Conservation (phyloP, 2,113 vertebrate species). For the Crotalus helleri region DNA sequence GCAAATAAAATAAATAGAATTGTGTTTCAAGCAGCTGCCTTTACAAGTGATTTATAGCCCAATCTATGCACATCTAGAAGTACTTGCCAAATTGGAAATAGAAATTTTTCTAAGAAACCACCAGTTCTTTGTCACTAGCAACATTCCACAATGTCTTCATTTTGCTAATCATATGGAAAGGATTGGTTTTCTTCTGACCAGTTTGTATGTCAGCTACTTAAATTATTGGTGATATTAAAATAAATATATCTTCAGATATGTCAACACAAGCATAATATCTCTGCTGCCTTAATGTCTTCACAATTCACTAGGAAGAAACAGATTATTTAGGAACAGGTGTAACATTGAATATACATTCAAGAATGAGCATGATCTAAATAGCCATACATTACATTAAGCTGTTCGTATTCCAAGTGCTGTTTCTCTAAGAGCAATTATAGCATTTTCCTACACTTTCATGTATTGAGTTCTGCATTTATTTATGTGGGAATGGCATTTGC, state of each 20-base stretch:
- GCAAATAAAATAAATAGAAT: background rate
- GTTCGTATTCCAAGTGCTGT: background rate
- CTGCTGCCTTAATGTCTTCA: background rate
- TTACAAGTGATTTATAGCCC: background rate
- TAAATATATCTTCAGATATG: background rate
- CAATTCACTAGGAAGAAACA: background rate
- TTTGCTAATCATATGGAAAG: background rate
- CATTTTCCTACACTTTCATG: background rate
- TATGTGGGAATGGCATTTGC: background rate
- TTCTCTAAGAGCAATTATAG: background rate
- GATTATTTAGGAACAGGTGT: background rate
- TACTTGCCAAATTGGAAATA: background rate
- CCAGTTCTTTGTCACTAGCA: conserved; percentile 12
- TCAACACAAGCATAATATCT: background rate
- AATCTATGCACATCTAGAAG: background rate
- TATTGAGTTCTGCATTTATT: background rate
- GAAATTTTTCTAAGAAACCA: conserved; percentile 4
- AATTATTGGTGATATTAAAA: background rate
- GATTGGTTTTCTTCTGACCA: background rate
- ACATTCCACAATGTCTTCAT: conserved; percentile 4
- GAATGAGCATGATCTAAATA: background rate
- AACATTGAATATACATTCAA: background rate
- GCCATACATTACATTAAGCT: background rate
- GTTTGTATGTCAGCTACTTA: background rate
- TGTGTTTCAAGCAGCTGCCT: background rate